Evolutionary conservation across 2,113 vertebrate species (phyloP).

Genomic region (Leiothrix lutea): DNA sequence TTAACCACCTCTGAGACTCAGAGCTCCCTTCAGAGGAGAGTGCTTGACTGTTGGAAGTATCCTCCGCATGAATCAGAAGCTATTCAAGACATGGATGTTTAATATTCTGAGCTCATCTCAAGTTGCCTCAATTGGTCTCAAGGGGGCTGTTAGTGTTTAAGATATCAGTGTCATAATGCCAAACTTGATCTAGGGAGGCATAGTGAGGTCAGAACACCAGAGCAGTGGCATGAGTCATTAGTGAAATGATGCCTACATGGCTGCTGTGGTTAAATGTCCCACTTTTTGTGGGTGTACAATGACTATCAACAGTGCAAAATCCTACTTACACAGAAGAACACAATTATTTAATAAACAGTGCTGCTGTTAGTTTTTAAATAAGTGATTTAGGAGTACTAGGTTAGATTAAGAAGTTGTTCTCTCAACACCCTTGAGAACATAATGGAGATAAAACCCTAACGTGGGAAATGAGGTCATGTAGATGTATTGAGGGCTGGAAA

Average conservation of each 20-base stretch:
- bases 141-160: slow-evolving; percentile 13
- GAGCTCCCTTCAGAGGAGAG: background rate
- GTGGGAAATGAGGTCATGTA: background rate
- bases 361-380: background rate
- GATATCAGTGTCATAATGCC: slow-evolving; percentile 17
- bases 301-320: background rate
- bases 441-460: background rate
- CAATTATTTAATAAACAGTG: background rate
- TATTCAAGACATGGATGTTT: background rate
- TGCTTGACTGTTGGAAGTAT: background rate
- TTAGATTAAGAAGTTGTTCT: background rate
- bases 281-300: background rate
- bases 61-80: background rate
- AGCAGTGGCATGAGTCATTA: background rate
- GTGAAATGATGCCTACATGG: background rate
- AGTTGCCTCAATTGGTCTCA: background rate
- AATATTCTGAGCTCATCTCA: slow-evolving; percentile 39
- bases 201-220: background rate
- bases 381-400: background rate
- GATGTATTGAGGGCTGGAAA: background rate
- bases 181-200: slow-evolving; percentile 31
- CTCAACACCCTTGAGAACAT: background rate
- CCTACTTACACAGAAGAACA: background rate
- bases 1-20: background rate
- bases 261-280: background rate